Evolutionary conservation across 1,140 invertebrate genomes (phyloP).

Genomic region (Philotrypesis tridentata): DNA sequence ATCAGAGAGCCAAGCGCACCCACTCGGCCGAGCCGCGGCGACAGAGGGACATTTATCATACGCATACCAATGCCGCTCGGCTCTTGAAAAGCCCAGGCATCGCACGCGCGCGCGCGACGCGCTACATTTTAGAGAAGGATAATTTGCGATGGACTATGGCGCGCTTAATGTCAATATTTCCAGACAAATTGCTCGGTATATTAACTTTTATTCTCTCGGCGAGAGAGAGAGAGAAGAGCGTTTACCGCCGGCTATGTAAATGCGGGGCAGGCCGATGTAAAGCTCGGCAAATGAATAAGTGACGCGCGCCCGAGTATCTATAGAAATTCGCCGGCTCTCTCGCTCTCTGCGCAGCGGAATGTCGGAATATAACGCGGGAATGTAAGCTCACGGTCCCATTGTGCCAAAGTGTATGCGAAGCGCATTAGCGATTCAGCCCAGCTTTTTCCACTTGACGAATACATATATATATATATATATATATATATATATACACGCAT

Average conservation of each 20-base stretch:
- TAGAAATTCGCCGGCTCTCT: constrained; percentile 47
- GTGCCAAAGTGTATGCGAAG: background rate
- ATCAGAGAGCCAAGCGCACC: no score
- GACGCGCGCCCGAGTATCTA: constrained; percentile 31
- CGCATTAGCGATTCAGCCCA: constrained; percentile 14
- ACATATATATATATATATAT: background rate
- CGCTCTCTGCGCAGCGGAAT: no score
- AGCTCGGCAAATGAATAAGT: constrained; percentile 45
- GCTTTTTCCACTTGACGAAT: background rate
- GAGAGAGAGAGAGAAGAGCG: no score
- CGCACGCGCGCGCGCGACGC: background rate
- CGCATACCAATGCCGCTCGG: background rate
- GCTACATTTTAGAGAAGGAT: background rate
- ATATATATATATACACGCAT: no score
- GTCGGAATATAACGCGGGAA: no score
- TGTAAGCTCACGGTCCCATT: no score
- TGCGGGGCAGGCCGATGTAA: background rate
- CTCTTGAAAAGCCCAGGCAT: background rate
- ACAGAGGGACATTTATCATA: constrained; percentile 26
- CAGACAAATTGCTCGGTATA: constrained; percentile 18
- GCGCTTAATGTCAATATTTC: constrained; percentile 30
- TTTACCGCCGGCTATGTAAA: background rate
- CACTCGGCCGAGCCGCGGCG: background rate
- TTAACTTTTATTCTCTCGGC: constrained; percentile 31
- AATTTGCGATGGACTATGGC: background rate